Base-by-base conservation (phyloP, 2,797 vertebrate genomes). In the Martes flavigula region DNA sequence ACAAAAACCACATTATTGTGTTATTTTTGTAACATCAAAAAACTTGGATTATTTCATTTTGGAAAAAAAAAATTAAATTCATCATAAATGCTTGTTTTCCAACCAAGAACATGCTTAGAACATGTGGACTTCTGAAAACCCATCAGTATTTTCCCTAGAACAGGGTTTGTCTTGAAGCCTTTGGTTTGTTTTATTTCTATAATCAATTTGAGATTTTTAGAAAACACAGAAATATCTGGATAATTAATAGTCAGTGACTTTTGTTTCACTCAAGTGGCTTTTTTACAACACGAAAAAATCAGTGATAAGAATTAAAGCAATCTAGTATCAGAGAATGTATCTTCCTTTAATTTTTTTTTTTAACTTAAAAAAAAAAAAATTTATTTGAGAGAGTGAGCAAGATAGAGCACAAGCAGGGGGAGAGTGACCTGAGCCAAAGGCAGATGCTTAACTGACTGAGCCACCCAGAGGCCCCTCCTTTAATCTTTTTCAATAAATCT, bases 21-120 rank as follows among this genome's bases (percentile, higher is more conserved):
- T 66, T 97, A 94, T 94, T 96, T 96, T 79, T 96, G 78, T 64
- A 96, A 27, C 15, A 23, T 82, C 78, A 88, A 88, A 86, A 85
- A 86, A 93, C 56, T 90, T 93, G 81, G 38, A 79, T 96, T 62
- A 64, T 92, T 97, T 81, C 77, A 92, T 96, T 82, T 11, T 89
- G 32, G 32, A 46, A 89, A 89, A 48, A 48, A 48, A 87, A 88
- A 7, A 15, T 72, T 40, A 82, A 81, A 46, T 73, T 85, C 23
- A 62, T 83, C 20, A 68, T 72, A 92, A 94, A 35, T 84, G 20
- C 60, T 48, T 91, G 11, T 58, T 95, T 88, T 96, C 85, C 91
- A 84, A 62, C 38, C 73, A 90, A 90, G 87, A 77, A 18, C 51
- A 0, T 92, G 3, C n/a, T 14, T 86, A 32, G 64, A 94, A 18